A percentile compares a stretch with the other conserved stretches of the same genome.
These are phyloP conservation scores for Salvator merianae DNA, from an alignment of 2,113 vertebrate species.

Conservation along the genomic window DNA sequence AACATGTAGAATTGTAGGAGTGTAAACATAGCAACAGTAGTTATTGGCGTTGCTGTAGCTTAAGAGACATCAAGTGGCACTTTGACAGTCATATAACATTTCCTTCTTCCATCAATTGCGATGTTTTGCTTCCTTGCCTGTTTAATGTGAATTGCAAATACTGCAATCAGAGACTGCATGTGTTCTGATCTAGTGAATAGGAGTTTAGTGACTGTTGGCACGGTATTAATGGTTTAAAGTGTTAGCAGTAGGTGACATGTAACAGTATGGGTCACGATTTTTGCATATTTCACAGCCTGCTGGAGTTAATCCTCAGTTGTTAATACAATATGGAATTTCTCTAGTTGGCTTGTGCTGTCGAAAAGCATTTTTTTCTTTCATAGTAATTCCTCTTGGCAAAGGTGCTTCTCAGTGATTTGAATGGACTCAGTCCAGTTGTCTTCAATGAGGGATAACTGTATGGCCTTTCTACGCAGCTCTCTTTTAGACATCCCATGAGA, in stretches of 20 bases:
- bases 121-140: background rate
- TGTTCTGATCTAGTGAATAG: background rate
- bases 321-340: background rate
- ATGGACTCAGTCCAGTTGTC: background rate
- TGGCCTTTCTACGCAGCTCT: background rate
- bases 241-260: background rate
- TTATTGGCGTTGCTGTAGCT: background rate
- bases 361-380: background rate
- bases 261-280: background rate
- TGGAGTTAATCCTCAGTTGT: background rate
- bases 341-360: background rate
- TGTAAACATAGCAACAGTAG: background rate
- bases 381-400: background rate
- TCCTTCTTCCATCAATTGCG: background rate
- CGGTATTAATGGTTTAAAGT: background rate
- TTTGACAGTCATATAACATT: background rate
- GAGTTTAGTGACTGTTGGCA: background rate
- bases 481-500: background rate
- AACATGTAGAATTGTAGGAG: background rate
- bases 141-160: background rate
- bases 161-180: too few relatives aligned
- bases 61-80: background rate
- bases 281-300: background rate
- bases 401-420: background rate
- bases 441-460: background rate